phyloP scores from a whole-genome alignment of 2,797 vertebrate genomes.

The Rhinatrema bivittatum region DNA sequence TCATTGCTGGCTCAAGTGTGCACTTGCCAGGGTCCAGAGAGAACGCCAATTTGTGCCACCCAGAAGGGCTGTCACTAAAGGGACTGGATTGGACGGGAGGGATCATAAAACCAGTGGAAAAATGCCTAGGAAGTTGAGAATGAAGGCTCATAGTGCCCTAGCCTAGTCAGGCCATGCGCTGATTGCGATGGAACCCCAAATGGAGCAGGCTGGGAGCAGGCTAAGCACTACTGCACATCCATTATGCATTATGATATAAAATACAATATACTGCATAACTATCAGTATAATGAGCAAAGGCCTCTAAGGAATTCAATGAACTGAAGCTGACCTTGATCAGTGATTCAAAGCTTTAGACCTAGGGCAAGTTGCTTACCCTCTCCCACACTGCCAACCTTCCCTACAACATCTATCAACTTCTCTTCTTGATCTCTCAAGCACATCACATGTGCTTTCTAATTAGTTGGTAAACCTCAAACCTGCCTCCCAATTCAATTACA shows the following conservation, averaged over 20 bases:
- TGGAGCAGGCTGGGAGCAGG: too few relatives aligned
- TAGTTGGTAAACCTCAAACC: slow-evolving; percentile 54
- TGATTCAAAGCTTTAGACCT: slow-evolving; percentile 57
- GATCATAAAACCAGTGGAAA: too few relatives aligned
- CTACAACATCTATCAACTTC: slow-evolving; percentile 85
- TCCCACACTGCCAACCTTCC: slow-evolving; percentile 67
- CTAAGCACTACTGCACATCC: neutral
- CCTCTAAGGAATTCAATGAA: slow-evolving; percentile 74
- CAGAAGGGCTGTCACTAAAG: too few relatives aligned
- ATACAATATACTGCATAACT: slow-evolving; percentile 26
- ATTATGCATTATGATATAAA: slow-evolving; percentile 29
- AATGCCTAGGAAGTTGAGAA: too few relatives aligned
- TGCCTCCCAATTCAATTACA: slow-evolving; percentile 64
- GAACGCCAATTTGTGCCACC: too few relatives aligned
- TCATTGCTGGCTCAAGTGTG: too few relatives aligned
- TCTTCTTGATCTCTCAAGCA: slow-evolving; percentile 94
- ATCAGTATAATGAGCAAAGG: slow-evolving; percentile 41
- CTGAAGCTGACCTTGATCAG: slow-evolving; percentile 76
- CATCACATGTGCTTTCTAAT: slow-evolving; percentile 81
- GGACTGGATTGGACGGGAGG: too few relatives aligned
- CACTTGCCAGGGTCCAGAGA: too few relatives aligned
- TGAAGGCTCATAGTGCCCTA: too few relatives aligned
- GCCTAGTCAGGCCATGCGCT: too few relatives aligned
- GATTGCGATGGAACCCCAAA: too few relatives aligned
- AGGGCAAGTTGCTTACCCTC: slow-evolving; percentile 51